Evolutionary conservation across 2,888 invertebrate species (phyloP).

Genomic region (Atethmia centrago): DNA sequence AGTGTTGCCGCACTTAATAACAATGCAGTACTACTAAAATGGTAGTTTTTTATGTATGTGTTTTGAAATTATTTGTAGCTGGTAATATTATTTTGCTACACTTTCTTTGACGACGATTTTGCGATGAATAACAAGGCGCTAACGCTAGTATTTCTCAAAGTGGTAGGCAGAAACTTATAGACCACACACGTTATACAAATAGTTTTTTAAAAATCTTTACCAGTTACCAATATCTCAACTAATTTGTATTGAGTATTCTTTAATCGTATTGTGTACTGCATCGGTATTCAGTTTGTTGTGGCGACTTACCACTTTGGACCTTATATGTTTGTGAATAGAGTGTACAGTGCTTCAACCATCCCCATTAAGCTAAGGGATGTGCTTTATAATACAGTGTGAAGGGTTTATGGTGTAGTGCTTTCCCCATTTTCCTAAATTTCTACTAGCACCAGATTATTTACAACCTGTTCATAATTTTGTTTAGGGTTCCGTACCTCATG

Average conservation of each 20-base stretch:
- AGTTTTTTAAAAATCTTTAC: background rate
- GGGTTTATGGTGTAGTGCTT: conserved; percentile 56
- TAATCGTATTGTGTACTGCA: conserved; percentile 66
- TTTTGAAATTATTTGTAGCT: conserved; percentile 13
- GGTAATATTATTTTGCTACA: background rate
- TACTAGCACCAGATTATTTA: conserved; percentile 62
- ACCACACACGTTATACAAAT: too few species aligned
- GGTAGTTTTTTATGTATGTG: conserved; percentile 17
- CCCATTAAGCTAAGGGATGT: conserved; percentile 65
- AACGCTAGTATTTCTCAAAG: too few species aligned
- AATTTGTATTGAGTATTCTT: conserved; percentile 2
- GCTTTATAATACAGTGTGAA: conserved; percentile 65
- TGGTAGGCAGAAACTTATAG: too few species aligned
- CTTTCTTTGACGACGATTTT: background rate
- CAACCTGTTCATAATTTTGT: conserved; percentile 41
- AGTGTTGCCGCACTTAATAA: conserved; percentile 66
- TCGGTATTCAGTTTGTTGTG: conserved; percentile 65
- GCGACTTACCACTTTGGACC: conserved; percentile 52
- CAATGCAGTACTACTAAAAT: conserved; percentile 64
- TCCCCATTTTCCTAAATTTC: conserved; percentile 43
- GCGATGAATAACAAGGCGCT: background rate
- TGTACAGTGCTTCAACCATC: conserved; percentile 67
- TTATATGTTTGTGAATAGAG: conserved; percentile 50
- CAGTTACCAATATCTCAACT: conserved; percentile 17
- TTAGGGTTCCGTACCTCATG: too few species aligned